Percentiles rank a stretch among this genome's conserved stretches.
Conservation (phyloP, 1,140 invertebrate species). For the Leptinotarsa undecemlineata region DNA sequence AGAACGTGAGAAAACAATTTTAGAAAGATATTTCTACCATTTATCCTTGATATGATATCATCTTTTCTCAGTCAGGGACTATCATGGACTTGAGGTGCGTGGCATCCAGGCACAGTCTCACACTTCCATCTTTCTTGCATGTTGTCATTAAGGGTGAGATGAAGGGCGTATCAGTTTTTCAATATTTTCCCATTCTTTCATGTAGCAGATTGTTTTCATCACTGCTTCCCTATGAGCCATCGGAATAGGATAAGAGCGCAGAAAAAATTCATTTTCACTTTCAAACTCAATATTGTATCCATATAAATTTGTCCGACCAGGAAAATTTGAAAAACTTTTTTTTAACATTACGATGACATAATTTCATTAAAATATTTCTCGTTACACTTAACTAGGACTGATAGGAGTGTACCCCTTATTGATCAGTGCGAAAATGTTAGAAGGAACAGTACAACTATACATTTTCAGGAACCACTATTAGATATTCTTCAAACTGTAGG, state of each 20-base stretch:
- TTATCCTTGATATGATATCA: too few relatives aligned
- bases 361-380: background rate
- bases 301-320: background rate
- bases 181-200: background rate
- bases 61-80: too few relatives aligned
- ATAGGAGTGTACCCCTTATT: background rate
- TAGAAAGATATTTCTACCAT: too few relatives aligned
- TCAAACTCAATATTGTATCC: background rate
- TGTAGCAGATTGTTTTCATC: background rate
- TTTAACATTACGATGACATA: background rate
- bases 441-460: background rate
- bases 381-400: background rate
- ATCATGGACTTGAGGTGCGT: background rate
- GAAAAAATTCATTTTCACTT: background rate
- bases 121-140: background rate
- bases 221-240: background rate
- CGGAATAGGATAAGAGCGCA: background rate
- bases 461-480: background rate
- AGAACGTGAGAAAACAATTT: too few relatives aligned
- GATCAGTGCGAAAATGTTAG: background rate
- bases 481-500: background rate
- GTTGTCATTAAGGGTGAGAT: background rate
- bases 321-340: background rate
- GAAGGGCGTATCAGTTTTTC: background rate
- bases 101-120: background rate